phyloP scores from a whole-genome alignment of 2,888 invertebrate genomes.

The Neoitamus cyanurus region DNA sequence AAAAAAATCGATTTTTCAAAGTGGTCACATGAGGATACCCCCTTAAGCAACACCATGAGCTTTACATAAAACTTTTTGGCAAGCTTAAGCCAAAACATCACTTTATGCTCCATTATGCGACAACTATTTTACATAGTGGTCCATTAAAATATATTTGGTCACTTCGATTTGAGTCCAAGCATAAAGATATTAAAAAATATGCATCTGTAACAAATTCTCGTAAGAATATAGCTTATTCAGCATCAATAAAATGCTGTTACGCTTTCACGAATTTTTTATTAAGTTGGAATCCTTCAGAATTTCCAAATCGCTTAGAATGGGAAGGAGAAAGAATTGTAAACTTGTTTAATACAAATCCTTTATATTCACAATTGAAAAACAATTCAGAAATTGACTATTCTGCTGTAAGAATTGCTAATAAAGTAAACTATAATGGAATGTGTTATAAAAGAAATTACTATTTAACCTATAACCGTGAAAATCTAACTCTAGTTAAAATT shows the following conservation, averaged over 20 bases:
- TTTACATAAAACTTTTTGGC: too few species aligned
- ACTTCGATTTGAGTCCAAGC: not conserved
- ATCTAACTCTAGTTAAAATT: not conserved
- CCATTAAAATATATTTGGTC: too few species aligned
- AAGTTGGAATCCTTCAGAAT: not conserved
- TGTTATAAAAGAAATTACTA: not conserved
- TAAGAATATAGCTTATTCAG: not conserved
- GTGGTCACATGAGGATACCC: too few species aligned
- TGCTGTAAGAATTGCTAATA: not conserved
- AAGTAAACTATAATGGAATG: not conserved
- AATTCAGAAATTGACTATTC: not conserved
- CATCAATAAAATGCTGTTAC: not conserved
- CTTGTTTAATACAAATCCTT: not conserved
- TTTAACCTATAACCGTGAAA: not conserved
- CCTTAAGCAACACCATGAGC: too few species aligned
- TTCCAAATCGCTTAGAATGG: not conserved
- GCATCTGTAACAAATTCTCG: not conserved
- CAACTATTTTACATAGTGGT: too few species aligned
- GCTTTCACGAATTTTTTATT: not conserved
- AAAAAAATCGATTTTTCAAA: too few species aligned
- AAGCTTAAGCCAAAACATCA: too few species aligned
- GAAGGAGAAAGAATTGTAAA: not conserved
- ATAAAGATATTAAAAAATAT: not conserved
- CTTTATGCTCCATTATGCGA: too few species aligned
- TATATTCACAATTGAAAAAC: not conserved